Evolutionary conservation across 2,113 vertebrate species (phyloP).

Genomic region (Proterorhinus semilunaris): DNA sequence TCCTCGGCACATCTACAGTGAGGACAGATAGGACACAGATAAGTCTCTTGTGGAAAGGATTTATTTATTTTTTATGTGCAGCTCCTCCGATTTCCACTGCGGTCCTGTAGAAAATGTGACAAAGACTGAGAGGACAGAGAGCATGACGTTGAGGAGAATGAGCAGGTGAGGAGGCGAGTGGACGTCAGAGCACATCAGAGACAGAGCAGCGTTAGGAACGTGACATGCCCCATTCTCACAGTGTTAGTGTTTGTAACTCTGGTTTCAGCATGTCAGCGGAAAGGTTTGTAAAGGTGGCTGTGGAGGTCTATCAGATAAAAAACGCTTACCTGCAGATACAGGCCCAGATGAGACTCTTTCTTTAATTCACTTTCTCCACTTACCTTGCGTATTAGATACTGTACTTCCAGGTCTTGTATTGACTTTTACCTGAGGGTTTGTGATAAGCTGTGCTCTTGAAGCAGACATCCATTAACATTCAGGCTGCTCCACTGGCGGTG

Average conservation of each 20-base stretch:
- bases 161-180: slow-evolving; percentile 67
- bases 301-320: slow-evolving; percentile 60
- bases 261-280: slow-evolving; percentile 58
- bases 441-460: slow-evolving; percentile 73
- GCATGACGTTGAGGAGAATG: slow-evolving; percentile 60
- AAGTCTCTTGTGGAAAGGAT: slow-evolving; percentile 1
- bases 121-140: slow-evolving; percentile 35
- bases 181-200: slow-evolving; percentile 50
- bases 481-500: slow-evolving; percentile 68
- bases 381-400: slow-evolving; percentile 63
- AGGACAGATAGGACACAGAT: slow-evolving; percentile 34
- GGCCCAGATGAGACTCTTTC: slow-evolving; percentile 23
- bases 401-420: slow-evolving; percentile 39
- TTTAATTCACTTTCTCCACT: slow-evolving; percentile 60
- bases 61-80: slow-evolving; percentile 7
- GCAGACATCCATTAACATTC: slow-evolving; percentile 70
- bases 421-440: slow-evolving; percentile 76
- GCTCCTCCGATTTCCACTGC: slow-evolving; percentile 20
- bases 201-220: slow-evolving; percentile 52
- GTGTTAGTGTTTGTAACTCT: slow-evolving; percentile 57
- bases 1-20: slow-evolving; percentile 90
- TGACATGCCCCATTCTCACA: slow-evolving; percentile 68
- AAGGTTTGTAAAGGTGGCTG: slow-evolving; percentile 52
- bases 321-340: slow-evolving; percentile 53
- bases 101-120: slow-evolving; percentile 45